Conservation (phyloP, 2,797 vertebrate species). For the Girardinus metallicus region DNA sequence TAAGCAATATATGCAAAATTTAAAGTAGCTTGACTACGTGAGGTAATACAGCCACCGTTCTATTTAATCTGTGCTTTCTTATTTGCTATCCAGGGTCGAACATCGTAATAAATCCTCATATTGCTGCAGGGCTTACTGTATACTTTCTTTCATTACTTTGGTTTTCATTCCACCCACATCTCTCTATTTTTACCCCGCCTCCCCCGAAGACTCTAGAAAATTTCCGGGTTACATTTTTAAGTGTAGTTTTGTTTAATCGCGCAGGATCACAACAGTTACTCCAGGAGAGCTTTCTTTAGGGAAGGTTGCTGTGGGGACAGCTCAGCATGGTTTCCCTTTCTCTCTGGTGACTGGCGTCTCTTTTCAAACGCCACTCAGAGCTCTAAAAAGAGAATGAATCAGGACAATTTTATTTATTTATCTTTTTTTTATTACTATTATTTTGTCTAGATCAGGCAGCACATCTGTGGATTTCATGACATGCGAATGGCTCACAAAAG, state of each 20-base stretch:
- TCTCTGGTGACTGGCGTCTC: conserved; percentile 55
- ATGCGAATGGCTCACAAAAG: conserved; percentile 30
- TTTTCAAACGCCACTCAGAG: conserved; percentile 60
- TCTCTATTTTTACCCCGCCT: conserved; percentile 18
- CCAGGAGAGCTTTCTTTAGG: conserved; percentile 47
- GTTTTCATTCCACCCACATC: conserved; percentile 55
- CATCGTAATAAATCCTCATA: conserved; percentile 66
- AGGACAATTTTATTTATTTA: conserved; percentile 55
- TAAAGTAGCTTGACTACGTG: conserved; percentile 54
- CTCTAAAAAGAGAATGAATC: conserved; percentile 68
- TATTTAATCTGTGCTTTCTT: conserved; percentile 61
- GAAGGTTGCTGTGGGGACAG: conserved; percentile 75
- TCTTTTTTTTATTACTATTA: conserved; percentile 7
- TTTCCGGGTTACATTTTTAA: background rate
- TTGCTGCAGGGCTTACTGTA: conserved; percentile 53
- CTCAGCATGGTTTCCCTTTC: conserved; percentile 38
- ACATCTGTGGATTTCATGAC: conserved; percentile 20
- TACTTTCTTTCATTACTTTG: conserved; percentile 54
- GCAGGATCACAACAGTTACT: conserved; percentile 73
- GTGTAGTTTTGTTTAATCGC: conserved; percentile 73
- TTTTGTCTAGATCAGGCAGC: conserved; percentile 51
- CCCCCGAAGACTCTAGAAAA: conserved; percentile 30
- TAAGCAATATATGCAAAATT: conserved; percentile 64
- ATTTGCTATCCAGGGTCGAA: conserved; percentile 62
- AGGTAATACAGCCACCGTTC: conserved; percentile 57